Conservation (phyloP, 53 echinoderm and acorn worm genomes). For the Patiria pectinifera region DNA sequence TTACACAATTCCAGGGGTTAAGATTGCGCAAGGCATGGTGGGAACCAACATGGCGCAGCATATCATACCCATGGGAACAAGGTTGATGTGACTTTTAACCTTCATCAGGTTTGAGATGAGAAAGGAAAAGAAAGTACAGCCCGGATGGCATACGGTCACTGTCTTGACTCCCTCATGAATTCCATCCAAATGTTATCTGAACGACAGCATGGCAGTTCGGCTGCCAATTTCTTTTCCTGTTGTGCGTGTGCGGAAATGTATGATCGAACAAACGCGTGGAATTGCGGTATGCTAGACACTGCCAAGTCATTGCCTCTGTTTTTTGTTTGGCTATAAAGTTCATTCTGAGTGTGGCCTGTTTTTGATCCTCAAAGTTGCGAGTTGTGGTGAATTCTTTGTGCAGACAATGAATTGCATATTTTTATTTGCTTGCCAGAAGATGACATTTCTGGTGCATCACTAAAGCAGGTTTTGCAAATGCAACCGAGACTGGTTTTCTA, state of each 20-base stretch:
- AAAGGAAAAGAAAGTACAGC: neutral
- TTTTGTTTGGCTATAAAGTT: neutral
- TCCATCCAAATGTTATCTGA: constrained; percentile 6
- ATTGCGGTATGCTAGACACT: neutral
- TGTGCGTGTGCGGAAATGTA: neutral
- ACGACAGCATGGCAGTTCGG: neutral
- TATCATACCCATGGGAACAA: no score
- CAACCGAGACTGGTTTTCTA: no score
- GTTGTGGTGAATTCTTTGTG: no score
- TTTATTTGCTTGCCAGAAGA: no score
- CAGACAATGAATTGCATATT: no score
- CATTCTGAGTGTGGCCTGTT: neutral
- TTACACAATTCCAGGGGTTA: no score
- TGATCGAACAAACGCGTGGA: neutral
- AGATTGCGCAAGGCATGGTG: no score
- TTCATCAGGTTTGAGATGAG: neutral
- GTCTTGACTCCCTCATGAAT: neutral
- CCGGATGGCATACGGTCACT: neutral
- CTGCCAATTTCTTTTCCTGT: constrained; percentile 6
- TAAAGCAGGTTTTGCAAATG: no score
- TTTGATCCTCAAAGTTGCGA: neutral
- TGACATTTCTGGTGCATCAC: no score
- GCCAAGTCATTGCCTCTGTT: neutral
- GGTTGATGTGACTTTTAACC: neutral
- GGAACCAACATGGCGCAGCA: no score